Base-by-base conservation (phyloP, 2,113 vertebrate species). In the Oxygymnocypris stewartii region DNA sequence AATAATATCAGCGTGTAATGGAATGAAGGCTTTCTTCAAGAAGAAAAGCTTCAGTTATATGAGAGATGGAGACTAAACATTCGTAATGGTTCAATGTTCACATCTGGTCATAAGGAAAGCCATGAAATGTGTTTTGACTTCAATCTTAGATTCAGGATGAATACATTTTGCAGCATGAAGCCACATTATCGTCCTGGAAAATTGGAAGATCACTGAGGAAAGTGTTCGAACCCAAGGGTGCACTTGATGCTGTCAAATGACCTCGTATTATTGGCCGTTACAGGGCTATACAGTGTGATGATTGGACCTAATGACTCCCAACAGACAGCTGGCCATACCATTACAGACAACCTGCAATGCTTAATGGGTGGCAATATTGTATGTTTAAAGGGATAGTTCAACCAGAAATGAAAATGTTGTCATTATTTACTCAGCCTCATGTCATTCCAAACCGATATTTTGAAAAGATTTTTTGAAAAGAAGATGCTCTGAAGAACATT, bases 201-300 rank as follows among this genome's bases (percentile, higher is more conserved):
- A 82, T 82, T 28, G 28, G 63, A 20, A 23, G 16, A 82, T 65
- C 28, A 8, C 65, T 18, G 2, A 18, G 9, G 44, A 82, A 83
- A 71, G 65, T 14, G 65, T 83, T 69, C 18, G 49, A 49, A 84
- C 82, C 69, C 67, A 18, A 84, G 82, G 82, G 47, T 51, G 31
- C 16, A 71, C 42, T 73, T 73, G 28, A 84, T 74, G 49, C 51
- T 84, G 69, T 75, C 49, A 84, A 84, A 84, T 84, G 82, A 73
- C 69, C 82, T 74, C 35, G 51, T 28, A 74, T 74, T 74, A 84
- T 84, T 59, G 67, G 49, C n/a, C 7, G 20, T 82, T 71, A 69
- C 18, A 82, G 40, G 67, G 67, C 82, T 12, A 57, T 74, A 84
- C 49, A 74, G 82, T 16, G 49, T 35, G 40, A 84, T 84, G 65